Base-by-base conservation (phyloP, 2,797 vertebrate genomes). In the Chrysolophus pictus region DNA sequence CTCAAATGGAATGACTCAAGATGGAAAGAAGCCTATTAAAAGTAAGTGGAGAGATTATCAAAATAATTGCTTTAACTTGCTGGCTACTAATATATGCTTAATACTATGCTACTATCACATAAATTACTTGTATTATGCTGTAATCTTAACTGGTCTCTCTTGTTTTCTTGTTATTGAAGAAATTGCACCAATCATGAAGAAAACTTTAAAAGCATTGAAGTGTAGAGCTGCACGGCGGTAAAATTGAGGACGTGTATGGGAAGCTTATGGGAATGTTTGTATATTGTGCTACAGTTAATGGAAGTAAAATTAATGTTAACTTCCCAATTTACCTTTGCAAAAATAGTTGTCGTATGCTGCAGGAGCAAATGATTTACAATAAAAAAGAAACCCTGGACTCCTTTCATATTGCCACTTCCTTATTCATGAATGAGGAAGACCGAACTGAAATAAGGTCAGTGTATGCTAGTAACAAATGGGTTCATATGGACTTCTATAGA, bases 161-260 rank as follows among this genome's bases (percentile, higher is more conserved):
- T 4, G 80, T 56, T 85, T 65, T 70, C 5, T 53, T 65, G 29
- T 79, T 91, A 2, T 28, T 77, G 31, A 95, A 99, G 99, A 97
- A 97, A 97, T 98, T 26, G 98, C 98, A 88, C 99, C 98, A 84
- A 98, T 99, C 96, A 99, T 99, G 98, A 98, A 97, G 74, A 99
- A 99, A 96, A 98, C 98, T 63, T 92, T 99, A 91, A 98, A 97
- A 96, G 97, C 97, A 7, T 98, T 98, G 95, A 98, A 97, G 96
- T 99, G 97, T 47, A 97, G 98, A 95, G 74, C 97, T 70, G 97
- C 97, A 80, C 97, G 97, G 44, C 96, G 97, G 97, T 98, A 81
- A 98, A 96, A 33, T 11, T 11, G 37, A 90, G 14, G 37, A 29
- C 81, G 26, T 1, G 0, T 51, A 18, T 72, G 64, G 78, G 74